Conservation (phyloP, 2,888 invertebrate genomes). For the Eristalinus sepulchralis region DNA sequence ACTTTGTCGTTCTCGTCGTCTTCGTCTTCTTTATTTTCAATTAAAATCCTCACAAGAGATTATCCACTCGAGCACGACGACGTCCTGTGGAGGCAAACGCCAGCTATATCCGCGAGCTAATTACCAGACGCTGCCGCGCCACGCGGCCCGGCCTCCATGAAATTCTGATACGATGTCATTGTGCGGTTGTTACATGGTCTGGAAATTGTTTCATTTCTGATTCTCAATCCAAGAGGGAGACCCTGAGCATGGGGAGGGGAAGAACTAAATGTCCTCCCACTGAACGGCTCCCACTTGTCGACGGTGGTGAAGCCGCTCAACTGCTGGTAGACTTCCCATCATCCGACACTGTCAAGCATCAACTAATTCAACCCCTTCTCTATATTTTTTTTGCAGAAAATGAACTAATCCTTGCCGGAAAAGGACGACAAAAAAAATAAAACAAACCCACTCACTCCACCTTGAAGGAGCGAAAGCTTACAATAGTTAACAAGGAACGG, state of each 20-base stretch:
- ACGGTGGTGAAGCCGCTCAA: conserved; percentile 37
- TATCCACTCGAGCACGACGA: conserved; percentile 22
- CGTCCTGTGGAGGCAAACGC: background rate
- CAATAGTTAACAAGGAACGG: conserved; percentile 49
- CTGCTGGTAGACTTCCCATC: conserved; percentile 32
- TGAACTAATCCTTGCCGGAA: conserved; percentile 58
- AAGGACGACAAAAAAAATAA: background rate
- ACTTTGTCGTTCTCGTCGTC: background rate
- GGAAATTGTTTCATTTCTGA: conserved; percentile 49
- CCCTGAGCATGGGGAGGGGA: background rate
- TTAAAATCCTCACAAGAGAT: conserved; percentile 55
- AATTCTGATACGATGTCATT: conserved; percentile 57
- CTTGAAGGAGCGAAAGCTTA: conserved; percentile 7
- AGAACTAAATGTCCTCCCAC: conserved; percentile 8
- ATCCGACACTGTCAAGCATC: conserved; percentile 42
- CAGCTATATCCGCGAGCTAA: conserved; percentile 45
- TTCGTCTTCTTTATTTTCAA: conserved; percentile 29
- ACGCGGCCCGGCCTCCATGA: background rate
- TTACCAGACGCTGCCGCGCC: conserved; percentile 27
- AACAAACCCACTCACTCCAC: background rate
- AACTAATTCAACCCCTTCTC: conserved; percentile 48
- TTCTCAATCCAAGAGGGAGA: conserved; percentile 1
- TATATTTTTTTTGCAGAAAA: conserved; percentile 46
- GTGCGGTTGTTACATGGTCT: conserved; percentile 56
- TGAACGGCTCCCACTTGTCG: background rate